A percentile compares a stretch with the other conserved stretches of the same genome.
These are phyloP conservation scores for Limenitis camilla DNA, from an alignment of 2,888 invertebrate genomes.

Conservation along the genomic window DNA sequence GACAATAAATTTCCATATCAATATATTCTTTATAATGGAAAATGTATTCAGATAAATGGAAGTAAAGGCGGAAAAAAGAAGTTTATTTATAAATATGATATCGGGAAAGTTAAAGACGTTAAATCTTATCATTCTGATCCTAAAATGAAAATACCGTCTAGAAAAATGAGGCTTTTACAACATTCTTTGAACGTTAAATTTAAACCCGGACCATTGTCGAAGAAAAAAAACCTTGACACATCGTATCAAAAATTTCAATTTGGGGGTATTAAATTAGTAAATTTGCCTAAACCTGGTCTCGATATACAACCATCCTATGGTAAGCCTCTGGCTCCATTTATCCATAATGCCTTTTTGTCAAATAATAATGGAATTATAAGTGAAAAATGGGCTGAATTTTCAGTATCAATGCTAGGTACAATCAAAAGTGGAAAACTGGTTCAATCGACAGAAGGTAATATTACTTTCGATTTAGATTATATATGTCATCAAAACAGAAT, in stretches of 20 bases:
- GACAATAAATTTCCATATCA: slow-evolving; percentile 41
- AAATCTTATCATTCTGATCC: slow-evolving; percentile 22
- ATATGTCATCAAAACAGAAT: slow-evolving; percentile 72
- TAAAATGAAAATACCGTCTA: slow-evolving; percentile 26
- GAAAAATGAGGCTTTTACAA: slow-evolving; percentile 41
- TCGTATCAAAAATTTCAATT: slow-evolving; percentile 57
- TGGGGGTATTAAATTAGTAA: slow-evolving; percentile 59
- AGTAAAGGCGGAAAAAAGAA: slow-evolving; percentile 54
- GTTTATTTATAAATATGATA: slow-evolving; percentile 46
- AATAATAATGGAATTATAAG: slow-evolving; percentile 55
- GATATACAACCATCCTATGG: slow-evolving; percentile 65
- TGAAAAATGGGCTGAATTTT: slow-evolving; percentile 71
- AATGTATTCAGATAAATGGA: slow-evolving; percentile 50
- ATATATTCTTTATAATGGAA: slow-evolving; percentile 54
- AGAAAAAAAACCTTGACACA: slow-evolving; percentile 59
- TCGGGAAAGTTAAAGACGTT: slow-evolving; percentile 30
- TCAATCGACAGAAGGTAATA: slow-evolving; percentile 40
- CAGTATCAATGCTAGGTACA: slow-evolving; percentile 64
- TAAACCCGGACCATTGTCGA: slow-evolving; percentile 73
- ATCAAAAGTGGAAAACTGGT: slow-evolving; percentile 32
- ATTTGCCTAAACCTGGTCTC: slow-evolving; percentile 67
- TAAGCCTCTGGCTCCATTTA: slow-evolving; percentile 58
- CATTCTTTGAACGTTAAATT: slow-evolving; percentile 59
- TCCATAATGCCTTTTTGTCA: slow-evolving; percentile 44
- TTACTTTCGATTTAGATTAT: slow-evolving; percentile 75